Evolutionary conservation across 1,140 invertebrate genomes (phyloP), one percentile per base, ranked within the genome.

Genomic region (Drosophila auraria): DNA sequence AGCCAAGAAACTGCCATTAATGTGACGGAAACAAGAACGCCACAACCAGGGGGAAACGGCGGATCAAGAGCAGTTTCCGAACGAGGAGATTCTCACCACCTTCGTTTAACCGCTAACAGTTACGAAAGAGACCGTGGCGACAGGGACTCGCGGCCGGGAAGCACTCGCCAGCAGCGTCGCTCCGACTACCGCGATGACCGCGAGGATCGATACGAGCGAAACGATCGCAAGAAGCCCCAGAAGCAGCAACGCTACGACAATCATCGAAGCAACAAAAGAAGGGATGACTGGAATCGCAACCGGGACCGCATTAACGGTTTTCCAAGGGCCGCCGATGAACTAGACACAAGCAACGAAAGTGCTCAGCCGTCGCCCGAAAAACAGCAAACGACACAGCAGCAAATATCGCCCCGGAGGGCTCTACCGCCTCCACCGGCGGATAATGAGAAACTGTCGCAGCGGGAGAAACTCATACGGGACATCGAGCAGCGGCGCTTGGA

Each of bases 401-500:
- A 89, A 53, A 74, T 75, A 6, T 89, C 84, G 1, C 84, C 84
- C 0, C 42, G 62, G 15, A 61, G 79, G n/a, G 62, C 65, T 23
- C n/a, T 11, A 9, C 57, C 58, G 17, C 61, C 47, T 2, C 51
- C 60, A 15, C 40, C 75, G 12, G 61, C 80, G 0, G 91, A 92
- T 3, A 86, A 92, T 51, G 91, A 92, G 30, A 92, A 92, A 57
- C 77, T 92, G 4, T 92, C 95, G 47, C 97, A 97, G 91, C 94
- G 96, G 47, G 98, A 97, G 89, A 94, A 96, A 47, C 94, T 99
- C 25, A 96, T 95, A 25, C 96, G 98, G 15, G 96, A 98, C 86
- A 93, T 99, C 25, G 96, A 95, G 63, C 95, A 95, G 53, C 96
- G 96, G 3, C 94, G 94, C 0, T 94, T 98, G 54, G 98, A 99